These are phyloP conservation scores for Drosophila parvula DNA, from an alignment of 1,140 invertebrate species.

Conservation along the genomic window DNA sequence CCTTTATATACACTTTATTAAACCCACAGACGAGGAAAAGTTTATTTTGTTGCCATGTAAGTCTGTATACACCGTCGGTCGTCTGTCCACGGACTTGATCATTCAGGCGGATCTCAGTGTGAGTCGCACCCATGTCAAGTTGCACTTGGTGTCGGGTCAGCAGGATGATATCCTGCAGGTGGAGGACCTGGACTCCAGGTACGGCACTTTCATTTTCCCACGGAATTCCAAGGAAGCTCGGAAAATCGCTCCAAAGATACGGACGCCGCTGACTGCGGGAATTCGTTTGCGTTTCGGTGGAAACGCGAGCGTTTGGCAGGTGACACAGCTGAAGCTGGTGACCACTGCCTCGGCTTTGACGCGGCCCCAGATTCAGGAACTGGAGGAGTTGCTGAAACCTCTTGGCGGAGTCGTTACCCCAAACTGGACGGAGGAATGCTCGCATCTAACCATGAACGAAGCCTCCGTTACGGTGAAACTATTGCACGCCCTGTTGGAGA, in stretches of 20 bases:
- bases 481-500: constrained; percentile 87
- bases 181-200: constrained; percentile 85
- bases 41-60: constrained; percentile 58
- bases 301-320: constrained; percentile 84
- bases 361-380: constrained; percentile 74
- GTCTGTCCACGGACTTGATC: constrained; percentile 80
- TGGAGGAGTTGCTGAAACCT: constrained; percentile 78
- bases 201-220: constrained; percentile 85
- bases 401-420: constrained; percentile 76
- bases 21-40: constrained; percentile 51
- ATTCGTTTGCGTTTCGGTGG: constrained; percentile 86
- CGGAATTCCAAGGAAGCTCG: constrained; percentile 43
- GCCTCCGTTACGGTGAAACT: constrained; percentile 89
- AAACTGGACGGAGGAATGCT: constrained; percentile 85
- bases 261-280: constrained; percentile 74
- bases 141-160: constrained; percentile 71
- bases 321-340: constrained; percentile 77
- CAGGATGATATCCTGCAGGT: constrained; percentile 21
- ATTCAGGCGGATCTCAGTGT: constrained; percentile 85
- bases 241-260: constrained; percentile 35
- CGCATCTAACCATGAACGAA: constrained; percentile 88
- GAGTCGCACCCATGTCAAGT: constrained; percentile 85
- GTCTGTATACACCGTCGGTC: constrained; percentile 64
- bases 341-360: constrained; percentile 85
- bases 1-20: background rate